phyloP scores from a whole-genome alignment of 2,797 vertebrate species.

The Dallia pectoralis region DNA sequence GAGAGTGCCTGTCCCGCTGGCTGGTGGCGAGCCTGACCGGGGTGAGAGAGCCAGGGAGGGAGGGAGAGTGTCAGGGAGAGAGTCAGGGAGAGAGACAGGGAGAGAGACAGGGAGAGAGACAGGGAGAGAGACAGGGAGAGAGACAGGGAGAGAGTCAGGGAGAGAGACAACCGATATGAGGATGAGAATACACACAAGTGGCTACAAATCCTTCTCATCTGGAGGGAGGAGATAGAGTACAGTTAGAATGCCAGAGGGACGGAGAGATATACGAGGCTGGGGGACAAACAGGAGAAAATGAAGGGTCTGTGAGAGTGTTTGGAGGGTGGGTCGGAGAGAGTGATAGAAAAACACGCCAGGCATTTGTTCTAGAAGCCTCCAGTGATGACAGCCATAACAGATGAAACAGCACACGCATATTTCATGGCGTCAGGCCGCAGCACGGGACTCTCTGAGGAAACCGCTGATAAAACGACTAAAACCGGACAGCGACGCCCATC shows the following conservation, averaged over 20 bases:
- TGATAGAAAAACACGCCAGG: constrained; percentile 18
- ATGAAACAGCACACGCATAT: constrained; percentile 52
- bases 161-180: constrained; percentile 10
- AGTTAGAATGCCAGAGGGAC: constrained; percentile 12
- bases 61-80: constrained; percentile 16
- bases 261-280: constrained; percentile 20
- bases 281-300: constrained; percentile 1
- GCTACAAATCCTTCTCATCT: background rate
- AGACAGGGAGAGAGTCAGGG: too few relatives aligned
- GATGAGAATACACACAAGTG: background rate
- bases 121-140: too few relatives aligned
- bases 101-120: too few relatives aligned
- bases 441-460: constrained; percentile 39
- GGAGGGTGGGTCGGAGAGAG: background rate
- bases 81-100: too few relatives aligned
- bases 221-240: background rate
- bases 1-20: constrained; percentile 93
- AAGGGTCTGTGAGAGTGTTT: constrained; percentile 7
- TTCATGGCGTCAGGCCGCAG: constrained; percentile 41
- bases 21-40: constrained; percentile 84
- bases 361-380: constrained; percentile 32
- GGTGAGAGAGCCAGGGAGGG: background rate
- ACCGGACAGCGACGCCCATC: background rate
- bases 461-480: constrained; percentile 13
- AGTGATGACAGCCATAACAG: constrained; percentile 49